These are phyloP conservation scores for Euleptes europaea DNA, from an alignment of 2,113 vertebrate species.

Conservation along the genomic window DNA sequence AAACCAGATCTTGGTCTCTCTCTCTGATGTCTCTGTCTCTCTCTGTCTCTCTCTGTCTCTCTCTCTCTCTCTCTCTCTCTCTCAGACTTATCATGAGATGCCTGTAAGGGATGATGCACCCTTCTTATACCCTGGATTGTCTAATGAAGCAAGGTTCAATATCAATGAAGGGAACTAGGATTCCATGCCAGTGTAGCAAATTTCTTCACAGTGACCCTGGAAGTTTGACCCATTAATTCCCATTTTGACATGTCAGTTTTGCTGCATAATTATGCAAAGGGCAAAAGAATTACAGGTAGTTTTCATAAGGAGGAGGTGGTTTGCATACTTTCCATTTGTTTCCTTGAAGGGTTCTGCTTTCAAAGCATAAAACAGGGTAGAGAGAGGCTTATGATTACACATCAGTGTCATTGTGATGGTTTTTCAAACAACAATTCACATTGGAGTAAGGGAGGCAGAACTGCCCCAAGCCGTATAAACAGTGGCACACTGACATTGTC, in stretches of 20 bases:
- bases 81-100: neutral
- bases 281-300: neutral
- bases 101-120: neutral
- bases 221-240: neutral
- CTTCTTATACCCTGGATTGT: too few relatives aligned
- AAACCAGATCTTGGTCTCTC: slow-evolving; percentile 6
- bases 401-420: slow-evolving; percentile 17
- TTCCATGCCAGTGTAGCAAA: neutral
- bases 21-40: too few relatives aligned
- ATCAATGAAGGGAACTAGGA: neutral
- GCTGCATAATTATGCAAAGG: neutral
- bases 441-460: slow-evolving; percentile 19
- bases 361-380: neutral
- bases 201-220: neutral
- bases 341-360: slow-evolving; percentile 23
- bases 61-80: too few relatives aligned
- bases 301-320: neutral
- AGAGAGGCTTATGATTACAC: slow-evolving; percentile 9
- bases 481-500: slow-evolving; percentile 15
- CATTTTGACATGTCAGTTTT: slow-evolving; percentile 2
- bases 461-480: slow-evolving; percentile 11
- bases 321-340: neutral
- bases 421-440: slow-evolving; percentile 12
- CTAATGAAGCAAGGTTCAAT: neutral
- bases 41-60: too few relatives aligned